Evolutionary conservation across 2,888 invertebrate genomes (phyloP), one percentile per base, ranked within the genome.

Genomic region (Saturnia pavonia): DNA sequence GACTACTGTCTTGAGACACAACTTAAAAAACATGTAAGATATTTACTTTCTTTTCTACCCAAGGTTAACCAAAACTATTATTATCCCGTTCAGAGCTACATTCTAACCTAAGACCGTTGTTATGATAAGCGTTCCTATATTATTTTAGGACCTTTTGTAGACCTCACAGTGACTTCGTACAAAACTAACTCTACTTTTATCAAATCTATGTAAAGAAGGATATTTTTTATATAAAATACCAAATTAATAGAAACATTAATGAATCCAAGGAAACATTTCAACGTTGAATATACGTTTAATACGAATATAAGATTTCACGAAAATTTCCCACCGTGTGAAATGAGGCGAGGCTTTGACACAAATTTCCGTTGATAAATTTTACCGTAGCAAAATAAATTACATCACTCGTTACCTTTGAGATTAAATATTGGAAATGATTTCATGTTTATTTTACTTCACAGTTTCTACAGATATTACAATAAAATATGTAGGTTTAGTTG

Each of bases 291-390:
- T 22, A 60, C 45, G 66, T 60, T 71, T 69, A 73, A 75, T 75
- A 69, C 54, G 72, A 65, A 65, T 65, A 70, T 72, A 74, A 71
- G 68, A 74, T 63, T 70, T 68, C 43, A 67, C 22, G 68, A 68
- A 63, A 69, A 70, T 48, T 71, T 69, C 72, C 68, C 63, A 25
- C 57, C 69, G 67, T 70, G 74, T 72, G 74, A 75, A 75, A 77
- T 79, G 74, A 68, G 69, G 71, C 70, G 73, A 73, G 74, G 73
- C 68, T 67, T 74, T 69, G 69, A 57, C 67, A 57, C 63, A 68
- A 74, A 74, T 73, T 77, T 74, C 75, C 71, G 75, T 74, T 75
- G 70, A 74, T 71, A 73, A 73, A 78, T 76, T 79, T 77, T 72
- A 74, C 75, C 70, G 14, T 72, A 67, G 70, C 68, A 65, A 73